These are phyloP conservation scores for Drosophila rubida DNA, from an alignment of 2,888 invertebrate genomes.

Conservation along the genomic window DNA sequence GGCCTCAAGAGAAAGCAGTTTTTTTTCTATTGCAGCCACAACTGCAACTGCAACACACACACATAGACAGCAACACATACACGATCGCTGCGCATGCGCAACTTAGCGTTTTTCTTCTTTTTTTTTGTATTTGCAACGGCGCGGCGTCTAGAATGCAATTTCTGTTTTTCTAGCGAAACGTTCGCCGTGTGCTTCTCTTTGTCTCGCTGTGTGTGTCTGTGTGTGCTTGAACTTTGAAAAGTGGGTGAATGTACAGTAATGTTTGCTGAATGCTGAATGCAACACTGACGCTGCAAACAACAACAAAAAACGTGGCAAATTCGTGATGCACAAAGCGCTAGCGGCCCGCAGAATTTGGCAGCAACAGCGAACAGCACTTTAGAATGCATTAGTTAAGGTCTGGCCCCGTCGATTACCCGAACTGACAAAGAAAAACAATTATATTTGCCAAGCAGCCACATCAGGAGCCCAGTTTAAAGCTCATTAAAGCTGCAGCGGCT, in stretches of 20 bases:
- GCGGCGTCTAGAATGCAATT: conserved; percentile 69
- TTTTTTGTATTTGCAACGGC: conserved; percentile 26
- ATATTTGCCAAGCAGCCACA: background rate
- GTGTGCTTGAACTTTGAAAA: conserved; percentile 81
- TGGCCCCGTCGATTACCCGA: conserved; percentile 14
- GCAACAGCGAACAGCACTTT: conserved; percentile 20
- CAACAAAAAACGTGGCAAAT: conserved; percentile 62
- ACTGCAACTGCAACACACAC: conserved; percentile 48
- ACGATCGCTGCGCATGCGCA: conserved; percentile 68
- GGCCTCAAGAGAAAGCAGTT: conserved; percentile 79
- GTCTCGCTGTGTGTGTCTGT: conserved; percentile 49
- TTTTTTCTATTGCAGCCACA: conserved; percentile 64
- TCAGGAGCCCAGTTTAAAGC: background rate
- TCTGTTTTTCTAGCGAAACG: conserved; percentile 70
- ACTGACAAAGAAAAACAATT: background rate
- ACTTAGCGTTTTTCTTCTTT: conserved; percentile 27
- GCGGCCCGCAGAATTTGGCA: conserved; percentile 49
- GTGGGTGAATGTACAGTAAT: conserved; percentile 85
- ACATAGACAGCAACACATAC: conserved; percentile 29
- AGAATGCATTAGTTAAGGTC: conserved; percentile 46
- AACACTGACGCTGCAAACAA: conserved; percentile 39
- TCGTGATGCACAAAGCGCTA: conserved; percentile 72
- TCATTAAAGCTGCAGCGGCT: background rate
- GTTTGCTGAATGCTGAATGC: conserved; percentile 79
- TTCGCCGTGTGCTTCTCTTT: conserved; percentile 44